Percentiles rank a stretch among this genome's conserved stretches.
Conservation (phyloP, 2,113 vertebrate genomes). For the Pungitius pungitius region DNA sequence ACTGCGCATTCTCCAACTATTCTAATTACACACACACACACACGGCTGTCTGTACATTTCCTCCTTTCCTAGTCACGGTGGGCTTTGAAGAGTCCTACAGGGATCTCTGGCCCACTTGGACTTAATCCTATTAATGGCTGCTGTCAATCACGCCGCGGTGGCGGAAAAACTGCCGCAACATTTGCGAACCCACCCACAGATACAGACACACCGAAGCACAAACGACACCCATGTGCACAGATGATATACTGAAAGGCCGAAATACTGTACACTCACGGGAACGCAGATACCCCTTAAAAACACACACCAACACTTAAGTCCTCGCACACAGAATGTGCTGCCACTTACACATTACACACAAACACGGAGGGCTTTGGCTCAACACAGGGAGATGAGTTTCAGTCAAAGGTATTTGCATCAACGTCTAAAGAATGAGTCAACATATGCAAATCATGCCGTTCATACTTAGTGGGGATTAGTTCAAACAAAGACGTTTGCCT, state of each 20-base stretch:
- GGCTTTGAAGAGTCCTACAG: conserved; percentile 71
- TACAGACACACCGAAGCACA: conserved; percentile 5
- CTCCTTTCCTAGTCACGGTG: conserved; percentile 38
- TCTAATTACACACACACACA: background rate
- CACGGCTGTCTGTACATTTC: conserved; percentile 49
- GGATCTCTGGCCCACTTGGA: conserved; percentile 72
- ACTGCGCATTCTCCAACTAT: conserved; percentile 1
- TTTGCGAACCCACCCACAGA: background rate
- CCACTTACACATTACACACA: conserved; percentile 34
- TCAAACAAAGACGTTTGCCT: conserved; percentile 71
- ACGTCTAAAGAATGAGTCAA: conserved; percentile 70
- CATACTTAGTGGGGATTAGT: conserved; percentile 72
- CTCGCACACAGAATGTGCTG: conserved; percentile 13
- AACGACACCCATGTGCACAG: conserved; percentile 28
- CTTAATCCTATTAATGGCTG: conserved; percentile 77
- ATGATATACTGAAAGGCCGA: conserved; percentile 26
- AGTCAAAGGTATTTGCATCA: conserved; percentile 73
- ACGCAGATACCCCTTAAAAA: conserved; percentile 20
- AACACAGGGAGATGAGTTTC: conserved; percentile 60
- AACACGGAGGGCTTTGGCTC: conserved; percentile 51
- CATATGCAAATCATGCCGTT: conserved; percentile 71
- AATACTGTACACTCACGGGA: conserved; percentile 6
- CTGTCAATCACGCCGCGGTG: conserved; percentile 69
- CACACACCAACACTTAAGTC: conserved; percentile 20
- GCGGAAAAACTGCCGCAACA: conserved; percentile 19